phyloP scores from a whole-genome alignment of 2,888 invertebrate genomes.

The Acronicta aceris region DNA sequence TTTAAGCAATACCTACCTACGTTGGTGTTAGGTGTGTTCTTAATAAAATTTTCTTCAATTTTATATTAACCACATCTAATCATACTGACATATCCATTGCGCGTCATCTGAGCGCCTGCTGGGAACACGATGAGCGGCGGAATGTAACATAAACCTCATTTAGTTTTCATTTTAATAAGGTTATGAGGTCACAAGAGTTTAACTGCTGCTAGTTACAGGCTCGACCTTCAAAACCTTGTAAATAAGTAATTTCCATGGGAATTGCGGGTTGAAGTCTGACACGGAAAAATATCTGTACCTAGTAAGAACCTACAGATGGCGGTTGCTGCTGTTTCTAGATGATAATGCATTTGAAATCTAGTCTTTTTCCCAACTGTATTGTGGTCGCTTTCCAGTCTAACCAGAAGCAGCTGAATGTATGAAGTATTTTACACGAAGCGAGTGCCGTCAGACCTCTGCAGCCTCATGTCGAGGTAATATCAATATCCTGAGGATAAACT shows the following conservation, averaged over 20 bases:
- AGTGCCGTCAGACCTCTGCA: no score
- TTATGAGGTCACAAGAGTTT: background rate
- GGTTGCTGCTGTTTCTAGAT: no score
- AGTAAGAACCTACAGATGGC: no score
- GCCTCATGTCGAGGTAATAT: no score
- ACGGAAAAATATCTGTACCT: no score
- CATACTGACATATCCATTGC: conserved; percentile 4
- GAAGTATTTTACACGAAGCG: no score
- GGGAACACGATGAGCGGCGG: conserved; percentile 5
- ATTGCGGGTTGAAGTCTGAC: background rate
- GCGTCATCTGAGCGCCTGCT: conserved; percentile 10
- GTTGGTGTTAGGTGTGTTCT: conserved; percentile 9
- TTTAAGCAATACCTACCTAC: no score
- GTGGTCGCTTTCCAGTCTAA: no score
- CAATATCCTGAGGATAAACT: no score
- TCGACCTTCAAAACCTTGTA: conserved; percentile 2
- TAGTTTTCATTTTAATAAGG: conserved; percentile 19
- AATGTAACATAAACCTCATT: conserved; percentile 9
- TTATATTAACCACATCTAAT: conserved; percentile 6
- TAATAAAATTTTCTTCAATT: conserved; percentile 10
- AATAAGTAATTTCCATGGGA: background rate
- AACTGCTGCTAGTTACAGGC: background rate
- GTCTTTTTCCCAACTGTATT: no score
- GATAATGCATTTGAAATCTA: no score
- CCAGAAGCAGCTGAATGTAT: no score